Conservation (phyloP, 2,888 invertebrate genomes). For the Marronus borbonicus region DNA sequence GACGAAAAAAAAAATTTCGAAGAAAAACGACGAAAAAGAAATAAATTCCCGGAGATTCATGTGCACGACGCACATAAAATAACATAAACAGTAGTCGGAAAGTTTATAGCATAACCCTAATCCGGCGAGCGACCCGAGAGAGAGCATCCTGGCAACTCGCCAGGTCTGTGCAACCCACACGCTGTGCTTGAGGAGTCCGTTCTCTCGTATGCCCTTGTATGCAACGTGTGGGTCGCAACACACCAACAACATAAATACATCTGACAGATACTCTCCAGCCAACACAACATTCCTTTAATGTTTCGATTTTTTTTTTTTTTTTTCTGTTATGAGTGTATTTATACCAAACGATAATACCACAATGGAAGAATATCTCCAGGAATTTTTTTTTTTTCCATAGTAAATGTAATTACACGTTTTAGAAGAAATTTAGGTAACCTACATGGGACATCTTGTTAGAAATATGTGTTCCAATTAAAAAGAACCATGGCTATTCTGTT, state of each 20-base stretch:
- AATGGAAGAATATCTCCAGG: background rate
- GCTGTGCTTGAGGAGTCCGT: constrained; percentile 54
- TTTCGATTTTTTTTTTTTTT: constrained; percentile 15
- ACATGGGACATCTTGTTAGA: too few relatives aligned
- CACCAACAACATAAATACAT: constrained; percentile 62
- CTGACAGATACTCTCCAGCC: constrained; percentile 60
- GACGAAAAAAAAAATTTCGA: constrained; percentile 37
- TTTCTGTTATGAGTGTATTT: constrained; percentile 10
- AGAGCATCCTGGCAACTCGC: constrained; percentile 52
- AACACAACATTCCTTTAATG: constrained; percentile 58
- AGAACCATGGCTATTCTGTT: too few relatives aligned
- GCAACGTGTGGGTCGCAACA: constrained; percentile 61
- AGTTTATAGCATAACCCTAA: constrained; percentile 52
- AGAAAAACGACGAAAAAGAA: constrained; percentile 47
- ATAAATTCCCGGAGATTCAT: constrained; percentile 49
- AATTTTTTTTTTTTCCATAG: constrained; percentile 13
- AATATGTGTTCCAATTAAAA: background rate
- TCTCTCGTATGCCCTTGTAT: constrained; percentile 60
- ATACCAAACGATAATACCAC: background rate
- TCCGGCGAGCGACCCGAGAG: constrained; percentile 50
- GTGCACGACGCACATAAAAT: constrained; percentile 47
- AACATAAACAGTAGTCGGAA: constrained; percentile 52
- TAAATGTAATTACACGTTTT: too few relatives aligned
- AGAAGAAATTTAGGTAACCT: too few relatives aligned
- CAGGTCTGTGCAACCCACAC: constrained; percentile 58